Base-by-base conservation (phyloP, 2,888 invertebrate genomes). In the Chorisops tibialis region DNA sequence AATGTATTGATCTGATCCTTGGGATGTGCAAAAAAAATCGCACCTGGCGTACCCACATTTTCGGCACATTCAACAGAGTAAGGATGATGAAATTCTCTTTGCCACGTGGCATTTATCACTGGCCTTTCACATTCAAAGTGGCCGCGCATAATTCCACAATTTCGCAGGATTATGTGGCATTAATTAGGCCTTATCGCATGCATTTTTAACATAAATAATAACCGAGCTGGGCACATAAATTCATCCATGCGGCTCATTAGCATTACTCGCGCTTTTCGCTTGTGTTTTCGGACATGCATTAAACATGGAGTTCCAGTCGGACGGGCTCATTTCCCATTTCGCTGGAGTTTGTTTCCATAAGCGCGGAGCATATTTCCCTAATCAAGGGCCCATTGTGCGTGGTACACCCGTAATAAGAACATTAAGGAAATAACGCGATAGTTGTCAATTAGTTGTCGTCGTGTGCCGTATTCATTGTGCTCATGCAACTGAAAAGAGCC, bases 101-200 rank as follows among this genome's bases (percentile, higher is more conserved):
- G 50, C 62, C 56, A 41, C 58, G 49, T 45, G 56, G 30, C 56
- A 58, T 38, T 12, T 49, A 56, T 24, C 37, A 18, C 37, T 19
- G 39, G 38, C 54, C 54, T 54, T 62, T 61, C 49, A 37, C 30
- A 30, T 49, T 62, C 61, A 54, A 38, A 48, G 47, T 21, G 48
- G 56, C 24, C 51, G 38, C 37, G 51, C 62, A 62, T 52, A 52
- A 50, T 38, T 52, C 51, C 37, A 37, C 18, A n/a, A 7, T 19
- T 30, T 19, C 49, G n/a, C 11, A 30, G 35, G 14, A 50, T 30
- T 24, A 5, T 24, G 49, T 62, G 41, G 35, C 43, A 35, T 56
- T 62, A 62, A 62, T 62, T 62, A 62, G 59, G 37, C 19, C 38
- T 59, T 62, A 59, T 62, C 62, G 38, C 62, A 62, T 62, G 58